Conservation (phyloP, 2,113 vertebrate species). For the Felis chaus region DNA sequence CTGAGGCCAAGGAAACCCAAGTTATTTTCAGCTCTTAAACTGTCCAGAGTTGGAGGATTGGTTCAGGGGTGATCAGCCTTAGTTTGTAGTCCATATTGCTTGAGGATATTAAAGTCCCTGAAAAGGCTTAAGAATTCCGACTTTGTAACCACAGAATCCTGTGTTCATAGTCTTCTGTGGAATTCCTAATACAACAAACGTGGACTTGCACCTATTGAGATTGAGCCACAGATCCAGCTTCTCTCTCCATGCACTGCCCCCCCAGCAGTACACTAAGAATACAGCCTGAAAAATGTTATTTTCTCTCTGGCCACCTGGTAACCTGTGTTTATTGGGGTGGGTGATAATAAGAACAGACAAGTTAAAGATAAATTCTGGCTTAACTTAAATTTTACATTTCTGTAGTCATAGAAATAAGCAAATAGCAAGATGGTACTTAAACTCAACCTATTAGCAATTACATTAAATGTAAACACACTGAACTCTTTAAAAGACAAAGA, state of each 20-base stretch:
- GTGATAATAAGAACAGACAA: not conserved
- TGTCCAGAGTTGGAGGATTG: slow-evolving; percentile 29
- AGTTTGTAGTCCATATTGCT: not conserved
- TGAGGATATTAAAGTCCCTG: not conserved
- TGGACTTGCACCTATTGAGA: not conserved
- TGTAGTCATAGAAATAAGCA: not conserved
- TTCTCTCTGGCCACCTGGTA: not conserved
- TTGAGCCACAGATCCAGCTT: not conserved
- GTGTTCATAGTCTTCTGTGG: not conserved
- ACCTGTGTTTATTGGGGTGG: not conserved
- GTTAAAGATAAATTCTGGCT: not conserved
- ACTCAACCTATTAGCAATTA: not conserved
- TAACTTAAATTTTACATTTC: not conserved
- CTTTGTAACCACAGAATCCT: not conserved
- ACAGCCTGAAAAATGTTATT: not conserved
- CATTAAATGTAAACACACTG: not conserved
- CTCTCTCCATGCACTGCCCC: not conserved
- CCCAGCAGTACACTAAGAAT: not conserved
- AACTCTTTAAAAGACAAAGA: not conserved
- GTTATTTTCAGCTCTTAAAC: slow-evolving; percentile 71
- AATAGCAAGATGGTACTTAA: slow-evolving; percentile 2
- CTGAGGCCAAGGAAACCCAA: slow-evolving; percentile 34
- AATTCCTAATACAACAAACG: not conserved
- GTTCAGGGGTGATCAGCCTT: not conserved
- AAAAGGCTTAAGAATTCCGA: not conserved